phyloP scores from a whole-genome alignment of 2,113 vertebrate genomes.

The Polypterus senegalus region DNA sequence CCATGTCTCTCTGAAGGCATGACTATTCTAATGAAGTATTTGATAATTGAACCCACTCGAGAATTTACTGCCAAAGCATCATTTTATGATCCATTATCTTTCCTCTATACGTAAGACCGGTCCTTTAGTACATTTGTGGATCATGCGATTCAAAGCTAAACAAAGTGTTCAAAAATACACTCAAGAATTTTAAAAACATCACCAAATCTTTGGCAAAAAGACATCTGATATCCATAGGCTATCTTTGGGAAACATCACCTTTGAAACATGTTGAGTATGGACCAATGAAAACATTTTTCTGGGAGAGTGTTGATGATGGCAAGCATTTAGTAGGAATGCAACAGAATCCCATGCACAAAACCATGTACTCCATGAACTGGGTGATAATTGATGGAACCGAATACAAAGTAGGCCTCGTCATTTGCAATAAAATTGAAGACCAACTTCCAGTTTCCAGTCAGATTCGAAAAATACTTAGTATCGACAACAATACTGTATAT shows the following conservation, averaged over 20 bases:
- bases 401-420: too few species aligned
- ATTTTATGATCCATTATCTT: not conserved
- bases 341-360: too few species aligned
- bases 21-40: conserved; percentile 22
- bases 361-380: too few species aligned
- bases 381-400: too few species aligned
- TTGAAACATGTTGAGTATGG: too few species aligned
- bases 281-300: too few species aligned
- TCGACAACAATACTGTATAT: too few species aligned
- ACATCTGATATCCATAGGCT: conserved; percentile 11
- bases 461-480: too few species aligned
- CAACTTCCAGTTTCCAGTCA: too few species aligned
- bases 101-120: conserved; percentile 3
- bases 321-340: too few species aligned
- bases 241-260: conserved; percentile 1
- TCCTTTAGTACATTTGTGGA: conserved; percentile 4
- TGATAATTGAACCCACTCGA: conserved; percentile 11
- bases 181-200: conserved; percentile 4
- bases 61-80: conserved; percentile 11
- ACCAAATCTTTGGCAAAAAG: conserved; percentile 14
- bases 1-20: conserved; percentile 13
- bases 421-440: too few species aligned
- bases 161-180: conserved; percentile 1
- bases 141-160: conserved; percentile 5
- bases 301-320: too few species aligned